A percentile compares a stretch with the other conserved stretches of the same genome.
Conservation (phyloP, 2,888 invertebrate genomes). For the Drosophila multiciliata region DNA sequence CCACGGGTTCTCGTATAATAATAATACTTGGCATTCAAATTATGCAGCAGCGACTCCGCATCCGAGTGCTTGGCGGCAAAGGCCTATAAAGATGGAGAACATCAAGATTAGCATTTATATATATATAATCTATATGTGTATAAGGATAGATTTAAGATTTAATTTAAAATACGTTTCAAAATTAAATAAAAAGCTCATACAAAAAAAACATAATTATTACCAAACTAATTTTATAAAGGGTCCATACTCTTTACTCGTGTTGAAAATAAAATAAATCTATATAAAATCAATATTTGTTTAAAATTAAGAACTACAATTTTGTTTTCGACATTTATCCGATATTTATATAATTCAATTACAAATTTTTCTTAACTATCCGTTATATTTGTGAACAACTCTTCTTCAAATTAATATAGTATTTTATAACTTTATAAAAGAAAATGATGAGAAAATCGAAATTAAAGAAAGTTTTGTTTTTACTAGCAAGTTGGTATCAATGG, state of each 20-base stretch:
- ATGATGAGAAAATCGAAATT: neutral
- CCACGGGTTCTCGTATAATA: slow-evolving; percentile 97
- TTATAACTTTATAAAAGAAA: too few relatives aligned
- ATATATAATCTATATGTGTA: neutral
- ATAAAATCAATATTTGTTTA: neutral
- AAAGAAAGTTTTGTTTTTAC: neutral
- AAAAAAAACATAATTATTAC: neutral
- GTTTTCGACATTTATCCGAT: too few relatives aligned
- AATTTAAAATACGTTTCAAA: neutral
- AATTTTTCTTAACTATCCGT: too few relatives aligned
- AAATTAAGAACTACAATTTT: neutral
- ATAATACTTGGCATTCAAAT: slow-evolving; percentile 93
- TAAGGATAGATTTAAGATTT: neutral
- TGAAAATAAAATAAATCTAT: neutral
- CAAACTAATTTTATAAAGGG: neutral
- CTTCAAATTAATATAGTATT: neutral
- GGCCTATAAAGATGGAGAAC: slow-evolving; percentile 86
- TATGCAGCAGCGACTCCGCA: slow-evolving; percentile 90
- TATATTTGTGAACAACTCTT: neutral
- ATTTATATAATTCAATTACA: too few relatives aligned
- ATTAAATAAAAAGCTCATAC: neutral
- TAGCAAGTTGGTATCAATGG: neutral
- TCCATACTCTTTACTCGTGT: neutral
- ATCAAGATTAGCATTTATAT: neutral
- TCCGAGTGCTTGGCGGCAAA: slow-evolving; percentile 90